Evolutionary conservation across 1,140 invertebrate genomes (phyloP), one percentile per base, ranked within the genome.

Genomic region (Drosophila kohkoa): DNA sequence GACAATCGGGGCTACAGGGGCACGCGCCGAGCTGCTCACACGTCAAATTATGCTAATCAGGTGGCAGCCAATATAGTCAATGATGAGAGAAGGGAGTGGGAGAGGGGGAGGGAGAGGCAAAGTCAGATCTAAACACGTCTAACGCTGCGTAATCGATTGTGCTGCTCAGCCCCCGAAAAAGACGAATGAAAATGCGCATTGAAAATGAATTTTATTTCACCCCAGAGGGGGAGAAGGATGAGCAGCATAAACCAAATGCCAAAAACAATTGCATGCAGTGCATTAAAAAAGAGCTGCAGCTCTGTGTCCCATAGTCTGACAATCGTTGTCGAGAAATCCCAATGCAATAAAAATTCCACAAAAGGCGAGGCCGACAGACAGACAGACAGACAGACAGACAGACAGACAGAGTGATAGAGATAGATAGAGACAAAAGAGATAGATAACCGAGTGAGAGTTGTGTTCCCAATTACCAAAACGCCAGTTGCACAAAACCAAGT

Each of bases 1-100:
- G 45, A 64, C 70, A 59, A 25, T 25, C 20, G 35, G 52, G 38
- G 46, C 65, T 52, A 52, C 6, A 15, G 10, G 38, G 45, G 64
- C 70, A 59, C 70, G 64, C 49, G 70, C 51, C 67, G 58, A 60
- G 62, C 57, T 41, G 66, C 60, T 82, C 76, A 63, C 77, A 80
- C 81, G 66, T 80, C 81, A 77, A 83, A 83, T 83, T 83, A 83
- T 83, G 81, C 81, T 83, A 83, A 83, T 83, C 81, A 83, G 81
- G 59, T 68, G 67, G 62, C 58, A 63, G 80, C 28, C 63, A 46
- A 67, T 28, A 38, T 1, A 8, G 11, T 3, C 25, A 8, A 11
- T 11, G 28, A 13, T 13, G 15, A 13, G 20, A 25, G 20, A 25
- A 25, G 20, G 3, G 20, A 6, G 25, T 10, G 10, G 30, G 35